These are phyloP conservation scores for Dipodomys stephensi DNA, from an alignment of 2,113 vertebrate species.

Conservation along the genomic window DNA sequence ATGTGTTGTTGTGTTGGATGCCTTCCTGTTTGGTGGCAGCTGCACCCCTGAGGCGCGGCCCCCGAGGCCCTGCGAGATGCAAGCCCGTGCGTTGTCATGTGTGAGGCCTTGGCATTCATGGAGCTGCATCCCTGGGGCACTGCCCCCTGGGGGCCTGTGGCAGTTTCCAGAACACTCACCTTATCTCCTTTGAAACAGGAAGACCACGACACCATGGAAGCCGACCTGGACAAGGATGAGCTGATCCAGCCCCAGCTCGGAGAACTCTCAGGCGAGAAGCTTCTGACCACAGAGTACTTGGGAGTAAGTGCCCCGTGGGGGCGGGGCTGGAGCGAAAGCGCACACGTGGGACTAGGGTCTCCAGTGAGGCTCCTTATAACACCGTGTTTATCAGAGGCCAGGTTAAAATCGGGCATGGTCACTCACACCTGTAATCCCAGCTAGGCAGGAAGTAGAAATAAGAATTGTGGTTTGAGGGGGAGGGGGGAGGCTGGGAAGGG, in stretches of 20 bases:
- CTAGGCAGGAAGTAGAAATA: too few species aligned
- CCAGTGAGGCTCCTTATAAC: background rate
- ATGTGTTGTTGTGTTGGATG: background rate
- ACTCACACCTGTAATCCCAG: too few species aligned
- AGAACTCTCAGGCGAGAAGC: constrained; percentile 95
- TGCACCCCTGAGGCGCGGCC: background rate
- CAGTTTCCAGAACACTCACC: background rate
- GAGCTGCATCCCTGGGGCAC: too few species aligned
- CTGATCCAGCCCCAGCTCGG: constrained; percentile 92
- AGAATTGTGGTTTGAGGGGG: too few species aligned
- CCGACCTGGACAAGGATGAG: constrained; percentile 94
- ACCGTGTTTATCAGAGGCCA: background rate
- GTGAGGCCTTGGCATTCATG: too few species aligned
- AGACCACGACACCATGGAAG: constrained; percentile 93
- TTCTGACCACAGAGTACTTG: constrained; percentile 96
- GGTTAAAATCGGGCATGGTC: too few species aligned
- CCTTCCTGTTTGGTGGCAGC: fast-evolving
- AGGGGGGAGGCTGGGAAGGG: too few species aligned
- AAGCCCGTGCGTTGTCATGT: too few species aligned
- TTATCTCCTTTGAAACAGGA: constrained; percentile 81
- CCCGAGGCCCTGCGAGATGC: too few species aligned
- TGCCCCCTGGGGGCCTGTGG: background rate
- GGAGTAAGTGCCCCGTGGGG: constrained; percentile 88
- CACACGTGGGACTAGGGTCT: background rate
- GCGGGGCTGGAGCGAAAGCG: background rate